These are phyloP conservation scores for Tenualosa ilisha DNA, from an alignment of 2,797 vertebrate genomes.

Conservation along the genomic window DNA sequence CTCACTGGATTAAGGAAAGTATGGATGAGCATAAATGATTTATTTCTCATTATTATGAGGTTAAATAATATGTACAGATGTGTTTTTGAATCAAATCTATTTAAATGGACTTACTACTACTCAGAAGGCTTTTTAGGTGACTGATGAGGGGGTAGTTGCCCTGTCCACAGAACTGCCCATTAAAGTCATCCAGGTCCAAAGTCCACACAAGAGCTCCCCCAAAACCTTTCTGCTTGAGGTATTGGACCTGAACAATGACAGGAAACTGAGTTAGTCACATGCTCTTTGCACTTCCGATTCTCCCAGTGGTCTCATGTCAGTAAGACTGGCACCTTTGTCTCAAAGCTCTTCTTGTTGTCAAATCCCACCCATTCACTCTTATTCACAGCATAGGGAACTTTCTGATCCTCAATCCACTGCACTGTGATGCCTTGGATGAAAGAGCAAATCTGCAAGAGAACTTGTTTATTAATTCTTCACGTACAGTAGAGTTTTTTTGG, in stretches of 20 bases:
- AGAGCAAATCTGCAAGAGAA: constrained; percentile 73
- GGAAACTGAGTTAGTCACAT: background rate
- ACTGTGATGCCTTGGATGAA: constrained; percentile 69
- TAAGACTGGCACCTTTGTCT: constrained; percentile 72
- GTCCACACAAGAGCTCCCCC: constrained; percentile 76
- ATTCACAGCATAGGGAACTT: constrained; percentile 48
- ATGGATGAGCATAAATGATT: background rate
- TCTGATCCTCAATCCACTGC: constrained; percentile 69
- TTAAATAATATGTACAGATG: background rate
- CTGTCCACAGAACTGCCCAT: constrained; percentile 68
- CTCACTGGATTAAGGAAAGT: background rate
- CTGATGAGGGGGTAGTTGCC: constrained; percentile 66
- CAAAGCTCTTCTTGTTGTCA: constrained; percentile 77
- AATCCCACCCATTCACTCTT: constrained; percentile 79
- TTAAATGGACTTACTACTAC: constrained; percentile 52
- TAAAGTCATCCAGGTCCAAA: constrained; percentile 75
- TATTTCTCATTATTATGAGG: background rate
- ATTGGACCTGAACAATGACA: constrained; percentile 59
- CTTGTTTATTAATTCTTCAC: too few relatives aligned
- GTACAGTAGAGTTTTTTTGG: too few relatives aligned
- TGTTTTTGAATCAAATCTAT: background rate
- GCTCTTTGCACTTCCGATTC: background rate
- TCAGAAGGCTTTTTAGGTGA: constrained; percentile 60
- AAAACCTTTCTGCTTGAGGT: constrained; percentile 65
- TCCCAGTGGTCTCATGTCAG: background rate